phyloP scores from a whole-genome alignment of 1,140 invertebrate species.

The Parasteatoda tepidariorum region DNA sequence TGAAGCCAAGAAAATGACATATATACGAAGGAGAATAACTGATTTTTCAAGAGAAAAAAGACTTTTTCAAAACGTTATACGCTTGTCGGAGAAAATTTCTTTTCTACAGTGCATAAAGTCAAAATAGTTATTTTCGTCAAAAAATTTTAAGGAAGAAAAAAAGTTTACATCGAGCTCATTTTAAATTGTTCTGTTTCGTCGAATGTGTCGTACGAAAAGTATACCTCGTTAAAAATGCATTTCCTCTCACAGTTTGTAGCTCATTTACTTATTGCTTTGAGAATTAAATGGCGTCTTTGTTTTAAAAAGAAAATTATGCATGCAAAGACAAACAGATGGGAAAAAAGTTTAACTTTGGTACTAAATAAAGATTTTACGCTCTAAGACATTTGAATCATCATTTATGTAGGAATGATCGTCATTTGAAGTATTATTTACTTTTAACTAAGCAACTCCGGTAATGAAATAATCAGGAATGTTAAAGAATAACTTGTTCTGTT shows the following conservation, averaged over 20 bases:
- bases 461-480: neutral
- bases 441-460: neutral
- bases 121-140: neutral
- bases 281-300: neutral
- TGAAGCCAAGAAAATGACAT: neutral
- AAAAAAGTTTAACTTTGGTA: too few species aligned
- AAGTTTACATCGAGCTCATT: neutral
- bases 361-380: too few species aligned
- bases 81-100: neutral
- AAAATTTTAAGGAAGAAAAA: neutral
- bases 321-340: neutral
- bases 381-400: neutral
- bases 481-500: neutral
- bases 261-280: neutral
- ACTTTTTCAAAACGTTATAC: neutral
- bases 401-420: slow-evolving; percentile 2
- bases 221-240: neutral
- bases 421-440: neutral
- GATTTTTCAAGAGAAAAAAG: neutral
- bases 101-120: too few species aligned
- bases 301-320: neutral
- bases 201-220: neutral
- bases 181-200: neutral
- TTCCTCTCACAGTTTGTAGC: neutral
- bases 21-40: neutral